Conservation (phyloP, 2,888 invertebrate genomes). For the Cordilura impudica region DNA sequence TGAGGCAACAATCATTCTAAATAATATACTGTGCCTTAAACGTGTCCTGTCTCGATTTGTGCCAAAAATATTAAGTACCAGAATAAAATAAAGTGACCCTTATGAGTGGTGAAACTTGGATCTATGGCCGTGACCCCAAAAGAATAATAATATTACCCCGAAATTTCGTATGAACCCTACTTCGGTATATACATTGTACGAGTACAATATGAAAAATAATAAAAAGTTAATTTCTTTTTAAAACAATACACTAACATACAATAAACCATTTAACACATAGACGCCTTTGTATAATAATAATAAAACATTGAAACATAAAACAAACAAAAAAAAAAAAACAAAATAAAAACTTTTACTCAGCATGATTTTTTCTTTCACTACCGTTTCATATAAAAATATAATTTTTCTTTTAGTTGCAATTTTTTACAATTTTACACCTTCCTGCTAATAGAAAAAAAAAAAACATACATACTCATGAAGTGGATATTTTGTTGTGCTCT, state of each 20-base stretch:
- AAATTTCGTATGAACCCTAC: not conserved
- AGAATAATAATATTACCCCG: too few relatives aligned
- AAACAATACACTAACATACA: conserved; percentile 45
- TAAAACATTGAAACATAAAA: conserved; percentile 16
- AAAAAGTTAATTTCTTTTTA: conserved; percentile 44
- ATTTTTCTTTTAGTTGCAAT: not conserved
- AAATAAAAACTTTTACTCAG: conserved; percentile 36
- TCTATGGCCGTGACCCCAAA: too few relatives aligned
- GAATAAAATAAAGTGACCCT: too few relatives aligned
- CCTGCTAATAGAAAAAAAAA: conserved; percentile 1
- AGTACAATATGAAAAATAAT: not conserved
- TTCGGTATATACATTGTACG: not conserved
- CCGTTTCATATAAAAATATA: not conserved
- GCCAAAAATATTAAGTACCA: too few relatives aligned
- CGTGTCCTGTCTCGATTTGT: too few relatives aligned
- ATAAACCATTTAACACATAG: conserved; percentile 57
- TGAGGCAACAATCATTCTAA: too few relatives aligned
- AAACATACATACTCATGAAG: not conserved
- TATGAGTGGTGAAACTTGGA: too few relatives aligned
- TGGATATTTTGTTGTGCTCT: not conserved
- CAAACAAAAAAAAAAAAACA: conserved; percentile 14
- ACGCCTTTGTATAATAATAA: conserved; percentile 49
- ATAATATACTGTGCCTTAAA: too few relatives aligned
- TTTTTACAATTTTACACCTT: conserved; percentile 36
- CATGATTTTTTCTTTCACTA: conserved; percentile 14